Conservation (phyloP, 2,888 invertebrate species). For the Archips crataeganus region DNA sequence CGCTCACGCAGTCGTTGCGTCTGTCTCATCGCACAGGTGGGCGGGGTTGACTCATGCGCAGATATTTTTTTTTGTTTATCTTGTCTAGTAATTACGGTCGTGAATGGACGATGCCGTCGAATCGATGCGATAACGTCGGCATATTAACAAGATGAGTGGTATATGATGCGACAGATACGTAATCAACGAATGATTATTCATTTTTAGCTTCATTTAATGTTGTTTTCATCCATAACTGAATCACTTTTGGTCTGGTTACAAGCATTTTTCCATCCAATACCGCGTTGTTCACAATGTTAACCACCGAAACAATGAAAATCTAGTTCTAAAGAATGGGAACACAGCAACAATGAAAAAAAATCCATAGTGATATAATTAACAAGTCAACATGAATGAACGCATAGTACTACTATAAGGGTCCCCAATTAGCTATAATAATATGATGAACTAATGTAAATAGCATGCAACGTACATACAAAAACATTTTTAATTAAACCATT, state of each 20-base stretch:
- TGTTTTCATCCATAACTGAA: no score
- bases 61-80: conserved; percentile 21
- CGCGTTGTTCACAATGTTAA: not conserved
- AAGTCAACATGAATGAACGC: not conserved
- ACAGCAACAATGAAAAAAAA: not conserved
- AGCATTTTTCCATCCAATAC: not conserved
- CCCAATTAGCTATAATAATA: not conserved
- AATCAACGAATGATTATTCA: not conserved
- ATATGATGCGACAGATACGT: not conserved
- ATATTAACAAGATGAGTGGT: not conserved
- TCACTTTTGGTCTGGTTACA: no score
- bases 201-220: no score
- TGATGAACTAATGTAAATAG: not conserved
- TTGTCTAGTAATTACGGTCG: conserved; percentile 16
- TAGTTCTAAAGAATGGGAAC: not conserved
- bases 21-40: conserved; percentile 38
- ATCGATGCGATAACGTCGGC: conserved; percentile 20
- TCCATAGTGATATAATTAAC: not conserved
- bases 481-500: not conserved
- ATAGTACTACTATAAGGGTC: not conserved
- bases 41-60: conserved; percentile 37
- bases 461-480: not conserved
- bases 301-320: not conserved
- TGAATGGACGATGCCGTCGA: conserved; percentile 21
- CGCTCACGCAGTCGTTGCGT: conserved; percentile 17